Percentiles rank a stretch among this genome's conserved stretches.
phyloP scores from a whole-genome alignment of 2,797 vertebrate species.

The Hylomyscus alleni region DNA sequence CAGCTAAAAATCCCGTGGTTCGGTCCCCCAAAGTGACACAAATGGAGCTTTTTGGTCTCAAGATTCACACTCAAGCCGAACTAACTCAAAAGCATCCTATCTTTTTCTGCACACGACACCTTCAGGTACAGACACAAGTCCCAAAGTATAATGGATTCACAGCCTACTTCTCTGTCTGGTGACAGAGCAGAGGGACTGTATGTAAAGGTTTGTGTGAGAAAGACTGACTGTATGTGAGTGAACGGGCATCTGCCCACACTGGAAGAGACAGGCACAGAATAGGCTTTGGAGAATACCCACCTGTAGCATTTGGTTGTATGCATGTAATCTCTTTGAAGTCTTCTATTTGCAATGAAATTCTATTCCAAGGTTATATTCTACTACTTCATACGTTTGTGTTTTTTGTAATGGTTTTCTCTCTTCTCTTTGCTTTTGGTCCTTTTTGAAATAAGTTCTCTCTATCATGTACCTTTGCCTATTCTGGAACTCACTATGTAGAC shows the following conservation, averaged over 20 bases:
- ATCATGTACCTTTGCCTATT: neutral
- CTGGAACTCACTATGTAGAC: neutral
- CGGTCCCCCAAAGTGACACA: neutral
- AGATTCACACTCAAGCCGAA: neutral
- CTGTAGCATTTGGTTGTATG: neutral
- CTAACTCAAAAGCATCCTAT: neutral
- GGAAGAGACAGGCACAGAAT: neutral
- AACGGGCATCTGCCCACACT: neutral
- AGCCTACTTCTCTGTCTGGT: neutral
- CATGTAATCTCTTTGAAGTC: neutral
- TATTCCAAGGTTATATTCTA: constrained; percentile 16
- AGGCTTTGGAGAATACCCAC: neutral
- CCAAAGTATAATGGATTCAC: neutral
- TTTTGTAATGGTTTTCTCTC: neutral
- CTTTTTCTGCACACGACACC: neutral
- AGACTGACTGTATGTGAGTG: neutral
- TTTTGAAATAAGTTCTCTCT: neutral
- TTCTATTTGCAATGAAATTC: neutral
- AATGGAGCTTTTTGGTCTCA: neutral
- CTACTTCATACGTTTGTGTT: neutral
- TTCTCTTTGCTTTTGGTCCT: neutral
- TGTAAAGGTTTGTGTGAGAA: neutral
- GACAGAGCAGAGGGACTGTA: neutral
- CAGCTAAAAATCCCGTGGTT: neutral
- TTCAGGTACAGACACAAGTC: neutral